Base-by-base conservation (phyloP, 2,888 invertebrate species). In the Ganaspis brasiliensis region DNA sequence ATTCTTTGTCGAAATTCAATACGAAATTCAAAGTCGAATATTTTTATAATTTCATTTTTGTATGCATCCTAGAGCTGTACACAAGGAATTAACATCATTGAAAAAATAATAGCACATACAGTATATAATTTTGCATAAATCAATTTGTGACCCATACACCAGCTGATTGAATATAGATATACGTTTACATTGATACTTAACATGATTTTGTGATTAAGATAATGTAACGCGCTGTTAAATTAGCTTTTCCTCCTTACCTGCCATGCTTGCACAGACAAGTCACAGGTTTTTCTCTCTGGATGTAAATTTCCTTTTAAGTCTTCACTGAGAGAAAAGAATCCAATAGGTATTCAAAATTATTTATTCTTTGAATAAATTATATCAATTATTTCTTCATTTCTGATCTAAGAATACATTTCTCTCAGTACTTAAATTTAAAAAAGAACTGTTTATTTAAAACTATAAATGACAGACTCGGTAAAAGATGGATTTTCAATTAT, bases 71-170 rank as follows among this genome's bases (percentile, higher is more conserved):
- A 4, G 31, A 45, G 67, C 67, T 67, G 21, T 19, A 45, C 10
- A 45, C 19, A 21, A 45, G 40, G 63, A 67, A 67, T 45, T 45
- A 45, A 45, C 40, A 24, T 67, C 24, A 40, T 67, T 26, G 26
- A 57, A 31, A 45, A 67, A 40, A 21, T 63, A 63, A 63, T 40
- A 40, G 12, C 40, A 63, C 40, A n/a, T 16, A 52, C 16, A 52
- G 6, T 40, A 40, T 63, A 63, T 4, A 19, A 35, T 63, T 63
- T 21, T 63, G 2, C 24, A 21, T 75, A 59, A 71, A 63, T 61
- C 75, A 73, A 75, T 75, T 40, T 24, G 63, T 67, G 91, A 91
- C 91, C 91, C 91, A 90, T 90, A 87, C 84, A 91, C 91, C 91
- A 91, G 91, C 91, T 91, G 89, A 83, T 87, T 87, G 87, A 84